Evolutionary conservation across 1,140 invertebrate species (phyloP), one percentile per base, ranked within the genome.

Genomic region (Aethina tumida): DNA sequence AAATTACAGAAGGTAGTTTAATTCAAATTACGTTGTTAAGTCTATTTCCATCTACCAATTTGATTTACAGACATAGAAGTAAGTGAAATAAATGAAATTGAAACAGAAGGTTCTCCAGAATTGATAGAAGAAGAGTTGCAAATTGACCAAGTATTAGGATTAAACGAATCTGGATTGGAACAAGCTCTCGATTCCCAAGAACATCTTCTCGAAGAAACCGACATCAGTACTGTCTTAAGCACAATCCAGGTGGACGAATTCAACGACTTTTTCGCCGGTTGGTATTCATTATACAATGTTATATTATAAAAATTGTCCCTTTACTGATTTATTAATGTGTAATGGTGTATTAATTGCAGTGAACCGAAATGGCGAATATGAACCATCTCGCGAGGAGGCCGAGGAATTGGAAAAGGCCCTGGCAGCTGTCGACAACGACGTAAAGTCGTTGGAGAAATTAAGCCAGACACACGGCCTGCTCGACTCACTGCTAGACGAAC

Each of bases 211-310:
- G 85, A 91, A 51, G 87, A 92, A 61, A 84, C 88, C 45, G 81
- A 91, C 54, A 79, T 94, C 56, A 85, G 82, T 33, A 88, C 84
- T 54, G 86, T 92, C 19, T 73, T 92, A 29, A 89, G 84, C 62
- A 86, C 87, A 56, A 79, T 92, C 53, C 85, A 87, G 36, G 81
- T 87, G 47, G 87, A 92, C 68, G 87, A 88, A 53, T 91, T 95
- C 60, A 87, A 81, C 58, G 88, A 93, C 59, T 74, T 93, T 38
- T 91, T 93, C 63, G 76, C 74, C 50, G 76, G 78, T 81, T 70
- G 12, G 13, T 25, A 19, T 16, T 35, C 6, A 17, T 8, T 15
- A 33, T 33, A 6, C 9, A 8, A 8, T 16, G 12, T 15, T 7
- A 16, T 8, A 9, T 18, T 8, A 13, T 14, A 14, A 18, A 33